Evolutionary conservation across 2,888 invertebrate genomes (phyloP).

Genomic region (Lissonota sp.): DNA sequence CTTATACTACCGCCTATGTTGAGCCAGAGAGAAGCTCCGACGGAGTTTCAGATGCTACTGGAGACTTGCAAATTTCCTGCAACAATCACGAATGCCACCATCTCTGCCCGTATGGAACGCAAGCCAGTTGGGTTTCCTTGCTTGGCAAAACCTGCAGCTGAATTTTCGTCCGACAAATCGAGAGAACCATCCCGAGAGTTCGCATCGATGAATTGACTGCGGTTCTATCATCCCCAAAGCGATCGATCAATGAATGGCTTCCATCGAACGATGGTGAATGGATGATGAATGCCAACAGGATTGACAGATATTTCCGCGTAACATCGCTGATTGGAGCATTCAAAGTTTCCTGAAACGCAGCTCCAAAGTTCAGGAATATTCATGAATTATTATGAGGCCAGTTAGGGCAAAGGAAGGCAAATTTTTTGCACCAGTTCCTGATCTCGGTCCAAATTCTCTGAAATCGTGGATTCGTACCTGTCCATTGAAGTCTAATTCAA

Average conservation of each 20-base stretch:
- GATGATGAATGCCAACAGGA: neutral
- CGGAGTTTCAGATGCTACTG: neutral
- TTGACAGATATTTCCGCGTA: neutral
- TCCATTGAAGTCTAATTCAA: slow-evolving; percentile 70
- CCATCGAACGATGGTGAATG: neutral
- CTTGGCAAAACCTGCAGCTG: too few relatives aligned
- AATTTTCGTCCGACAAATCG: too few relatives aligned
- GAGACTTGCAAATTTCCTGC: neutral
- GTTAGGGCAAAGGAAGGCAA: slow-evolving; percentile 51
- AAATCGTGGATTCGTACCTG: slow-evolving; percentile 75
- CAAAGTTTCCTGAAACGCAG: neutral
- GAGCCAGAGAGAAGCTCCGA: neutral
- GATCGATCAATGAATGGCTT: too few relatives aligned
- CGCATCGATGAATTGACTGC: slow-evolving; percentile 45
- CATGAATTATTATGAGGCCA: neutral
- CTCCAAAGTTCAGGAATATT: neutral
- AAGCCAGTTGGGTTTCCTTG: too few relatives aligned
- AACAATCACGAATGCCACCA: neutral
- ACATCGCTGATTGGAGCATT: neutral
- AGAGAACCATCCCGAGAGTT: slow-evolving; percentile 57
- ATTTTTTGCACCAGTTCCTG: slow-evolving; percentile 74
- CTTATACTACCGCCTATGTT: neutral
- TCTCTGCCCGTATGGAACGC: neutral
- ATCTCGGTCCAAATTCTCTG: slow-evolving; percentile 76
- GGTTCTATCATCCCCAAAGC: too few relatives aligned